Percentiles rank a stretch among this genome's conserved stretches.
Conservation (phyloP, 2,113 vertebrate genomes). For the Etheostoma spectabile region DNA sequence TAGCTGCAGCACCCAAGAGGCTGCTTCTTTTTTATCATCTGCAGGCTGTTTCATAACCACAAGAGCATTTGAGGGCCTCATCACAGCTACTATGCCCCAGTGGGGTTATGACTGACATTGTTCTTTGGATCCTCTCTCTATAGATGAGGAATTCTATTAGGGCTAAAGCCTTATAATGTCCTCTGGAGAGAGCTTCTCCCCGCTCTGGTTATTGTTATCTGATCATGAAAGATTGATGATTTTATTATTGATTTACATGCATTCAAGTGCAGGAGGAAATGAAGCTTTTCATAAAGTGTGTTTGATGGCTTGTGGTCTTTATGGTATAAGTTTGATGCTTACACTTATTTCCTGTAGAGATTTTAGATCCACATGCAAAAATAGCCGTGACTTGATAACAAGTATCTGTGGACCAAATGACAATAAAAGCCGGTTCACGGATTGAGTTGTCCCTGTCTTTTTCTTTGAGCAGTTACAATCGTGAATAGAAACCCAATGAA, state of each 20-base stretch:
- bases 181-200: constrained; percentile 8
- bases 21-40: constrained; percentile 42
- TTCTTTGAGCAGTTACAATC: background rate
- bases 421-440: constrained; percentile 8
- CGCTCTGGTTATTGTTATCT: constrained; percentile 35
- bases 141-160: constrained; percentile 17
- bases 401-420: constrained; percentile 26
- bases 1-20: constrained; percentile 53
- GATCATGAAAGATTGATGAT: constrained; percentile 53
- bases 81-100: constrained; percentile 13
- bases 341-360: background rate
- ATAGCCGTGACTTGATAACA: constrained; percentile 2
- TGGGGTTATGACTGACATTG: constrained; percentile 35
- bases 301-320: constrained; percentile 30
- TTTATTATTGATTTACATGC: constrained; percentile 34
- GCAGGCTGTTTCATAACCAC: constrained; percentile 54
- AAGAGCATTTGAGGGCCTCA: constrained; percentile 24
- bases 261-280: constrained; percentile 36
- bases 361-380: background rate
- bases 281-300: constrained; percentile 8
- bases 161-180: constrained; percentile 23
- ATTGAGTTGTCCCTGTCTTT: constrained; percentile 7
- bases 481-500: constrained; percentile 7
- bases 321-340: constrained; percentile 5
- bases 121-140: constrained; percentile 17